phyloP scores from a whole-genome alignment of 2,113 vertebrate genomes.

The Neogale vison region DNA sequence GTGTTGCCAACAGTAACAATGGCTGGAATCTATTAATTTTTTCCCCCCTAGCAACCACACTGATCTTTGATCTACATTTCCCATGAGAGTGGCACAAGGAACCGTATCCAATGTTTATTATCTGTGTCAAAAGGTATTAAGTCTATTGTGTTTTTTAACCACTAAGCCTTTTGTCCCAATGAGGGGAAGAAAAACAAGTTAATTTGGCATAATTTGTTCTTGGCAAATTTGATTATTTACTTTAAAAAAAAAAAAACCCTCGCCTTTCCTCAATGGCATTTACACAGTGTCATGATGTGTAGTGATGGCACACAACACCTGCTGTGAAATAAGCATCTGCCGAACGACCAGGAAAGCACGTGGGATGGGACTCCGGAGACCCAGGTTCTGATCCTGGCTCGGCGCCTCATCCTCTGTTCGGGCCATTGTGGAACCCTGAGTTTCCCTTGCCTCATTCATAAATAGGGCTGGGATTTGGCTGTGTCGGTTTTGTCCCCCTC shows the following conservation, averaged over 20 bases:
- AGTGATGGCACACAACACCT: neutral
- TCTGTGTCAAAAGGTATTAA: slow-evolving; percentile 53
- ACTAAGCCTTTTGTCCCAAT: slow-evolving; percentile 59
- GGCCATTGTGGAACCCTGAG: neutral
- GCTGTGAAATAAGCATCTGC: neutral
- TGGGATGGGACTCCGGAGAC: neutral
- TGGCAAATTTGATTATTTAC: slow-evolving; percentile 22
- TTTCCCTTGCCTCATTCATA: neutral
- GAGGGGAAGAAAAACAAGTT: slow-evolving; percentile 22
- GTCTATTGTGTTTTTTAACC: slow-evolving; percentile 51
- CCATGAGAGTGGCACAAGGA: neutral
- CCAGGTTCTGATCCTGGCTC: neutral
- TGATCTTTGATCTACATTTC: slow-evolving; percentile 23
- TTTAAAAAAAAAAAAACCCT: neutral
- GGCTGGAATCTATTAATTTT: neutral
- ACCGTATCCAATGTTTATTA: neutral
- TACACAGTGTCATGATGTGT: neutral
- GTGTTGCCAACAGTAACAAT: accelerated
- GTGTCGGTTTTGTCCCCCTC: accelerated
- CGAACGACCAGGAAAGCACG: neutral
- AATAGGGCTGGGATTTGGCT: neutral
- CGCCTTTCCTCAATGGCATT: slow-evolving; percentile 14
- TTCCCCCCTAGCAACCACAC: neutral
- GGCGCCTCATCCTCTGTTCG: neutral
- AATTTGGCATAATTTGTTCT: slow-evolving; percentile 7